A percentile compares a stretch with the other conserved stretches of the same genome.
phyloP scores from a whole-genome alignment of 2,113 vertebrate species.

The Ceyx melanurus region DNA sequence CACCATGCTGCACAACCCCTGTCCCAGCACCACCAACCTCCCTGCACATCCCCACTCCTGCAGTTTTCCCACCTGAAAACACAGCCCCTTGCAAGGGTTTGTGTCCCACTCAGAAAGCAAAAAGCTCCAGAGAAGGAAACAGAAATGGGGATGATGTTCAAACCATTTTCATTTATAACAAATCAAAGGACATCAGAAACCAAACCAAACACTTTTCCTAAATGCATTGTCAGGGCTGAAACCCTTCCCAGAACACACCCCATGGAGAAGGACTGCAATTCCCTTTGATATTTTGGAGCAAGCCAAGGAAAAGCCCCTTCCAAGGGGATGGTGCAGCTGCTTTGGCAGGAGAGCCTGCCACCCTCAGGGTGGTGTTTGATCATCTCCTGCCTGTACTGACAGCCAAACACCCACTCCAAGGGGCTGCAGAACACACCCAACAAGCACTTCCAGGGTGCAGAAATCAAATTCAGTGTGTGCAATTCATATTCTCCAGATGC shows the following conservation, averaged over 20 bases:
- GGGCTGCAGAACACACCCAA: not conserved
- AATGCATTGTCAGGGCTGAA: not conserved
- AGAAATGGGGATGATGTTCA: not conserved
- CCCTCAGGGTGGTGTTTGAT: not conserved
- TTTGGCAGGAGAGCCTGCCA: not conserved
- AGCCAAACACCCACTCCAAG: not conserved
- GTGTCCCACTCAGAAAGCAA: not conserved
- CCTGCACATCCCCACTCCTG: not conserved
- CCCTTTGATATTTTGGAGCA: not conserved
- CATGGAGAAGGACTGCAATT: not conserved
- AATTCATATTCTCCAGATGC: not conserved
- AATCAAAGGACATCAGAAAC: not conserved
- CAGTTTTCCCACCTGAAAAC: not conserved
- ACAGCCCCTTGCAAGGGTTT: not conserved
- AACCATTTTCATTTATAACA: not conserved
- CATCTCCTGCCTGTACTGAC: not conserved
- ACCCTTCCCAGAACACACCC: not conserved
- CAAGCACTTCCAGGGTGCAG: not conserved
- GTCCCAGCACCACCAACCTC: not conserved
- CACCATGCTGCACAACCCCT: not conserved
- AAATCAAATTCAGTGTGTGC: not conserved
- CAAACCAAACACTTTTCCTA: not conserved
- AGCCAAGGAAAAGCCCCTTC: not conserved
- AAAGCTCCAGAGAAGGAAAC: not conserved
- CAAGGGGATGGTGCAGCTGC: rapidly evolving